Conservation (phyloP, 2,113 vertebrate species). For the Oryzias woworae region DNA sequence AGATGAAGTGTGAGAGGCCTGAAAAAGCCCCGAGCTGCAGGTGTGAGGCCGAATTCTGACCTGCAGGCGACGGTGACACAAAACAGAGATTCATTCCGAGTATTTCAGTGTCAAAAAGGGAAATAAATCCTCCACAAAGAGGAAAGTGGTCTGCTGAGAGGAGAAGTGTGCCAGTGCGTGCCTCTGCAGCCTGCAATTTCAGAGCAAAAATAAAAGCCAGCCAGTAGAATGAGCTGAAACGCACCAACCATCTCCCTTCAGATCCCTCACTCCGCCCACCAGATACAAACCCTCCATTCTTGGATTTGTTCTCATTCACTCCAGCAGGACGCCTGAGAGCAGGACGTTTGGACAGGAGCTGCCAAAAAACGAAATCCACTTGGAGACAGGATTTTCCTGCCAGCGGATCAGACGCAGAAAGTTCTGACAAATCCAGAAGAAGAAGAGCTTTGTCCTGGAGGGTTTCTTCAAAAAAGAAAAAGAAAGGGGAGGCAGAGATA, state of each 20-base stretch:
- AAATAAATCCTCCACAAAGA: slow-evolving; percentile 9
- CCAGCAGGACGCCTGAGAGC: slow-evolving; percentile 32
- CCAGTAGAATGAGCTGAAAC: slow-evolving; percentile 34
- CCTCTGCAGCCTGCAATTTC: slow-evolving; percentile 30
- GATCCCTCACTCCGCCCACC: slow-evolving; percentile 58
- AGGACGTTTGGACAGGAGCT: slow-evolving; percentile 50
- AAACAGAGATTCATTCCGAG: slow-evolving; percentile 16
- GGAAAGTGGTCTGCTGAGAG: background rate
- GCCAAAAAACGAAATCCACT: slow-evolving; percentile 14
- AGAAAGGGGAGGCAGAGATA: slow-evolving; percentile 54
- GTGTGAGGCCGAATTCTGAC: slow-evolving; percentile 21
- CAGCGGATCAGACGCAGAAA: slow-evolving; percentile 40
- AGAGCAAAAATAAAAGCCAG: background rate
- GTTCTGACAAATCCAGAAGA: slow-evolving; percentile 6
- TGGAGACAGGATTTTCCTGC: slow-evolving; percentile 33
- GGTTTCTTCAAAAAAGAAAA: slow-evolving; percentile 19
- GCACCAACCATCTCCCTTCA: slow-evolving; percentile 34
- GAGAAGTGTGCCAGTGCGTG: slow-evolving; percentile 12
- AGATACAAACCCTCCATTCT: slow-evolving; percentile 59
- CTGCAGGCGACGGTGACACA: slow-evolving; percentile 14
- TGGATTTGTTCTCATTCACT: slow-evolving; percentile 58
- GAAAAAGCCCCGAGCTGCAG: slow-evolving; percentile 31
- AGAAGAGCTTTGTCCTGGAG: slow-evolving; percentile 52
- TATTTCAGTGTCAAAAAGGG: background rate
- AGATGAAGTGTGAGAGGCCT: slow-evolving; percentile 7